phyloP scores from a whole-genome alignment of 37 sponge, comb jelly and placozoan species.

The Hormiphora californensis region DNA sequence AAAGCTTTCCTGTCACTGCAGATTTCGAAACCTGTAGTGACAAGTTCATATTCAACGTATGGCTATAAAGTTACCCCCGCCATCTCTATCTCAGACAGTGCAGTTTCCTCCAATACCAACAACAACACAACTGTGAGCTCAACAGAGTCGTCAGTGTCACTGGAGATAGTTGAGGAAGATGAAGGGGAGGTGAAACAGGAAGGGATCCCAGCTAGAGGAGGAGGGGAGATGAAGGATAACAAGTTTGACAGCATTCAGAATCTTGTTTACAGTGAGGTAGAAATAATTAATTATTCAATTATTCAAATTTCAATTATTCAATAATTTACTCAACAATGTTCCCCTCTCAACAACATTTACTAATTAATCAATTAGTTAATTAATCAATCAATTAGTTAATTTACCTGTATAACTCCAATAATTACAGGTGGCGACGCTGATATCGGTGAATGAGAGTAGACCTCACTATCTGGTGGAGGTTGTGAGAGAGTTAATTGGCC shows the following conservation, averaged over 20 bases:
- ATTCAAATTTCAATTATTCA: not conserved
- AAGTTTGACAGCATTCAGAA: slow-evolving; percentile 8
- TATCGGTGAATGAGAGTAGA: not conserved
- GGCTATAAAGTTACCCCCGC: too few relatives aligned
- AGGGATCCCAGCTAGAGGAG: too few relatives aligned
- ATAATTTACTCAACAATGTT: too few relatives aligned
- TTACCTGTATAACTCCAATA: not conserved
- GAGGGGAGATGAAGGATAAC: too few relatives aligned
- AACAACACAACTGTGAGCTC: not conserved
- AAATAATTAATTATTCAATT: not conserved
- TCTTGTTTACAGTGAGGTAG: slow-evolving; percentile 7
- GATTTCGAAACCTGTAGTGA: too few relatives aligned
- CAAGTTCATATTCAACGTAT: too few relatives aligned
- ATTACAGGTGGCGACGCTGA: not conserved
- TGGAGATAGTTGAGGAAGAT: not conserved
- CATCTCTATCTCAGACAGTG: too few relatives aligned
- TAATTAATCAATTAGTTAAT: not conserved
- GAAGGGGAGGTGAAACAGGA: too few relatives aligned
- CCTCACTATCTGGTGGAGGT: slow-evolving; percentile 17
- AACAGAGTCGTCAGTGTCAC: slow-evolving; percentile 1
- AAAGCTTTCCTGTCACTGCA: too few relatives aligned
- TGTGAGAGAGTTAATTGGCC: not conserved
- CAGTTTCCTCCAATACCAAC: too few relatives aligned
- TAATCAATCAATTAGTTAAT: not conserved
- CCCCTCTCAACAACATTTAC: not conserved